Base-by-base conservation (phyloP, 2,797 vertebrate species). In the Pempheris klunzingeri region DNA sequence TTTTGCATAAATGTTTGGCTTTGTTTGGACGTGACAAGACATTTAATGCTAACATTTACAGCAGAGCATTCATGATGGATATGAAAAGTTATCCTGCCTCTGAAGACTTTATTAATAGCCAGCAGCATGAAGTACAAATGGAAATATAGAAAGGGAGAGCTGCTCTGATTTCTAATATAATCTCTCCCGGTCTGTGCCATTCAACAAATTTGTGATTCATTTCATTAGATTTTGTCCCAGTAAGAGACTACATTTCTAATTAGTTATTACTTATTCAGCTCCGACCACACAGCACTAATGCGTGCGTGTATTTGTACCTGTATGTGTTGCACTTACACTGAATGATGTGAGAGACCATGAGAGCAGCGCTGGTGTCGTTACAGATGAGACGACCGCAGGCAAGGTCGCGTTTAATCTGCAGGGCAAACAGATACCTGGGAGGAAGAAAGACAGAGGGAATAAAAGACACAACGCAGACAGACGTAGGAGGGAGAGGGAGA, bases 371-470 rank as follows among this genome's bases (percentile, higher is more conserved):
- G 86, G 95, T 96, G 81, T 98, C 97, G 0, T 96, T 98, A 77
- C 97, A 98, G 0, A 95, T 96, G 81, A 99, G 89, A 52, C 88
- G 95, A 76, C 97, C 97, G 46, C 97, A 96, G 59, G 96, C 96
- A 90, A 99, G 89, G 89, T 99, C 97, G 50, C 95, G 97, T 87
- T 97, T 98, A 70, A 98, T 96, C 92, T 99, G 97, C 86, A 99
- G 94, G 36, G 97, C 97, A 83, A 99, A 99, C 86, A 98, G 92
- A 92, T 99, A 99, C 95, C 97, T 99, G 87, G 13, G 63, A 52
- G 10, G 24, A 32, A 14, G 4, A 30, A 15, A 18, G n/a, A 20
- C 1, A 11, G 1, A 9, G 9, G 10, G 11, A 47, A 30, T 7
- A 38, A 44, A 15, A 36, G 20, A 60, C 2, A 43, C 7, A 18